A percentile compares a stretch with the other conserved stretches of the same genome.
Evolutionary conservation across 2,113 vertebrate genomes (phyloP).

Genomic region (Talpa occidentalis): DNA sequence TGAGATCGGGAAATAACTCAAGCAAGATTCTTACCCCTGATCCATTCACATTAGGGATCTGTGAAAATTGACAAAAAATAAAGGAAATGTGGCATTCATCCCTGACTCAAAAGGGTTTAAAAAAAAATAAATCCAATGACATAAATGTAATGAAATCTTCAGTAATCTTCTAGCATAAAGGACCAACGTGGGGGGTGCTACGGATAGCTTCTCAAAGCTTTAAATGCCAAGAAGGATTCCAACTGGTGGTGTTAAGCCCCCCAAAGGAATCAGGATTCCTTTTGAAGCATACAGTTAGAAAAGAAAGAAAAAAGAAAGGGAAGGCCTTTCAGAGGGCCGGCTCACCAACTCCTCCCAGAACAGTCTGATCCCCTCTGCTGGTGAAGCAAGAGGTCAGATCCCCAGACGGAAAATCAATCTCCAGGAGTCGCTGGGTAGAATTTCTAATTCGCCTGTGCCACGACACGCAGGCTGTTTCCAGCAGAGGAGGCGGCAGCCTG

Average conservation of each 20-base stretch:
- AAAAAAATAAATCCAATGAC: conserved; percentile 48
- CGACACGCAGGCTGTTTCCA: conserved; percentile 59
- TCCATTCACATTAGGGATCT: not conserved
- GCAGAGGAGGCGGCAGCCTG: conserved; percentile 68
- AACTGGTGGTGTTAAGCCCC: conserved; percentile 63
- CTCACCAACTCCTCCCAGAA: conserved; percentile 77
- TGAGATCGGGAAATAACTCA: not conserved
- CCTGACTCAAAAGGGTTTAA: conserved; percentile 1
- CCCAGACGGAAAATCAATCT: conserved; percentile 86
- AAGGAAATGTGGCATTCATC: conserved; percentile 35
- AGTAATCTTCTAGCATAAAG: conserved; percentile 41
- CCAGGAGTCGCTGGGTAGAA: conserved; percentile 77
- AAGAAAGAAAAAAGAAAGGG: not conserved
- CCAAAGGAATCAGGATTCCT: conserved; percentile 58
- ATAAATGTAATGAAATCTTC: conserved; percentile 53
- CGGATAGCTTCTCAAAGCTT: not conserved
- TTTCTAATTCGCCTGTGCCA: conserved; percentile 81
- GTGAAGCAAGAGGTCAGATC: conserved; percentile 85
- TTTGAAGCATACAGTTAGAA: conserved; percentile 76
- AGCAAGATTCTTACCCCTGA: not conserved
- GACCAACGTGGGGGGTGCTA: not conserved
- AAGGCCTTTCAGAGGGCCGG: conserved; percentile 73
- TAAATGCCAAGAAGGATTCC: conserved; percentile 13
- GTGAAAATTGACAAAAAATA: conserved; percentile 40
- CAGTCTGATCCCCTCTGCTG: conserved; percentile 82